phyloP scores from a whole-genome alignment of 2,113 vertebrate species.

The Oophaga pumilio region DNA sequence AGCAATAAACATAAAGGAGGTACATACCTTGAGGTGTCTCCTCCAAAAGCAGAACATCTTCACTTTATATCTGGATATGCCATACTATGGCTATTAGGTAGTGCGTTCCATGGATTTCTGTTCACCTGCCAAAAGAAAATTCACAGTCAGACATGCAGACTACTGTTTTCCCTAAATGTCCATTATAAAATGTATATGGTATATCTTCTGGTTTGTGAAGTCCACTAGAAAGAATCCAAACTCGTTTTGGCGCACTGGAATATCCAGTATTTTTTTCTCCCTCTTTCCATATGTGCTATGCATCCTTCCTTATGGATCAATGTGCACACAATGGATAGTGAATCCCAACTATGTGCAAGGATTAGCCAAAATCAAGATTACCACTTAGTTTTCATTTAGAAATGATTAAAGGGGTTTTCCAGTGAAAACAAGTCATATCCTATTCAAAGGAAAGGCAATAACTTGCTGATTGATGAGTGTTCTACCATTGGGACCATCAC shows the following conservation, averaged over 20 bases:
- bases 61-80: neutral
- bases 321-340: neutral
- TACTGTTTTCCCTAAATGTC: neutral
- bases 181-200: too few relatives aligned
- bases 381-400: neutral
- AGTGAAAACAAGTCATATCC: too few relatives aligned
- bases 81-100: neutral
- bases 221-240: too few relatives aligned
- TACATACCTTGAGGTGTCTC: slow-evolving; percentile 33
- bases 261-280: neutral
- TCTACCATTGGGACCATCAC: too few relatives aligned
- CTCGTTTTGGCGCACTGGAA: neutral
- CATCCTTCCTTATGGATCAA: neutral
- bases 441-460: too few relatives aligned
- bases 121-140: slow-evolving; percentile 10
- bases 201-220: too few relatives aligned
- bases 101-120: neutral
- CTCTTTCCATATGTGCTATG: neutral
- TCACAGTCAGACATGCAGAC: neutral
- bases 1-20: neutral
- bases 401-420: too few relatives aligned
- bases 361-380: neutral
- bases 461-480: too few relatives aligned
- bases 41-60: neutral
- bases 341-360: neutral